phyloP scores from a whole-genome alignment of 1,140 invertebrate genomes.

The Pemphigus obesinymphae region DNA sequence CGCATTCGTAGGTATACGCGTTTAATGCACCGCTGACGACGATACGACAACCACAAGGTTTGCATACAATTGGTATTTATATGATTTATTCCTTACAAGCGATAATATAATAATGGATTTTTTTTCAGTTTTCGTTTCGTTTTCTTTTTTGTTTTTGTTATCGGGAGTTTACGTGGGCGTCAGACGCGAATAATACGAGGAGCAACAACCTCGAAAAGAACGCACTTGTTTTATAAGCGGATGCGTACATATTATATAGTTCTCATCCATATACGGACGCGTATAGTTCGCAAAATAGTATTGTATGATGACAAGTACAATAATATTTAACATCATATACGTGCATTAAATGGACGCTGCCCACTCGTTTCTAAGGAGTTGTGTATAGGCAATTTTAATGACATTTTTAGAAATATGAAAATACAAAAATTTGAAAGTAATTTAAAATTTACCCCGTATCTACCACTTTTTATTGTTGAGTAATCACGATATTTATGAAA shows the following conservation, averaged over 20 bases:
- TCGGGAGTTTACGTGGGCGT: slow-evolving; percentile 14
- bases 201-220: slow-evolving; percentile 38
- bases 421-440: no score
- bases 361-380: no score
- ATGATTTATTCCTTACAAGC: slow-evolving; percentile 30
- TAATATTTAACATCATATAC: background rate
- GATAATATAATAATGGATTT: background rate
- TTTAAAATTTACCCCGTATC: no score
- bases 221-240: slow-evolving; percentile 7
- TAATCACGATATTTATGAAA: no score
- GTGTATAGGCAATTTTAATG: no score
- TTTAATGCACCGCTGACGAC: background rate
- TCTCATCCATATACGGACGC: background rate
- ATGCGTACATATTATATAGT: background rate
- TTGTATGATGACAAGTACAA: background rate
- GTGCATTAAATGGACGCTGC: no score
- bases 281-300: background rate
- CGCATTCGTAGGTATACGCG: background rate
- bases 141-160: background rate
- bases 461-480: no score
- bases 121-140: background rate
- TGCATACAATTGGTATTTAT: slow-evolving; percentile 38
- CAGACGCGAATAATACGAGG: slow-evolving; percentile 31
- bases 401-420: no score
- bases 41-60: slow-evolving; percentile 6